Conservation (phyloP, 2,888 invertebrate species). For the Scaptomyza reducta region DNA sequence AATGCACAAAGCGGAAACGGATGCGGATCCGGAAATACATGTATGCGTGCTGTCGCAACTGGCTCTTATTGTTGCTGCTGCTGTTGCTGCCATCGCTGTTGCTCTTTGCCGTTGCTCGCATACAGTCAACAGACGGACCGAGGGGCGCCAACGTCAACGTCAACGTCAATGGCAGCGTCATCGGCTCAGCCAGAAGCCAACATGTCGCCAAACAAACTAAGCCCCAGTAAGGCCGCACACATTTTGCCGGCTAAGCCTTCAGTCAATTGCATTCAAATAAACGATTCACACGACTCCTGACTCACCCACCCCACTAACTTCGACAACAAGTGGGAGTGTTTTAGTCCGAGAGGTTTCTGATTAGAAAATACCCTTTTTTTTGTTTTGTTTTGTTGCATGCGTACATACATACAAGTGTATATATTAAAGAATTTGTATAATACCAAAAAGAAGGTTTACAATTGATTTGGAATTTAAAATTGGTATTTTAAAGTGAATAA, state of each 20-base stretch:
- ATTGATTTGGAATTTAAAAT: no score
- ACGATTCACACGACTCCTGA: conserved; percentile 42
- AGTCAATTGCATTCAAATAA: conserved; percentile 79
- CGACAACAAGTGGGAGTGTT: background rate
- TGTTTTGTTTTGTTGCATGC: no score
- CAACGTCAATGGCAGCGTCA: conserved; percentile 25
- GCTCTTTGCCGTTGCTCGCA: conserved; percentile 15
- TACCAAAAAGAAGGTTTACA: no score
- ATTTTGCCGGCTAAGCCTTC: conserved; percentile 67
- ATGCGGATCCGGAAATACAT: conserved; percentile 76
- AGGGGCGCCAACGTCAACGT: conserved; percentile 22
- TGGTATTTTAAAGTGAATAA: no score
- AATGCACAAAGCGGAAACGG: conserved; percentile 80
- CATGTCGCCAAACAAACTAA: conserved; percentile 75
- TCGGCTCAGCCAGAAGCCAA: conserved; percentile 69
- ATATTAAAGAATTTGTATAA: no score
- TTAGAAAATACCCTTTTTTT: background rate
- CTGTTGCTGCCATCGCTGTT: conserved; percentile 23
- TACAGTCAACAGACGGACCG: conserved; percentile 2
- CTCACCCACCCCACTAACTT: background rate
- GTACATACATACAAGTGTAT: no score
- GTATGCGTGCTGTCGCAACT: conserved; percentile 69
- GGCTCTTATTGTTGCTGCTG: conserved; percentile 27
- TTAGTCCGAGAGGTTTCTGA: no score
- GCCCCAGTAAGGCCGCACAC: conserved; percentile 63